phyloP scores from a whole-genome alignment of 2,797 vertebrate species.

The Natrix natrix region DNA sequence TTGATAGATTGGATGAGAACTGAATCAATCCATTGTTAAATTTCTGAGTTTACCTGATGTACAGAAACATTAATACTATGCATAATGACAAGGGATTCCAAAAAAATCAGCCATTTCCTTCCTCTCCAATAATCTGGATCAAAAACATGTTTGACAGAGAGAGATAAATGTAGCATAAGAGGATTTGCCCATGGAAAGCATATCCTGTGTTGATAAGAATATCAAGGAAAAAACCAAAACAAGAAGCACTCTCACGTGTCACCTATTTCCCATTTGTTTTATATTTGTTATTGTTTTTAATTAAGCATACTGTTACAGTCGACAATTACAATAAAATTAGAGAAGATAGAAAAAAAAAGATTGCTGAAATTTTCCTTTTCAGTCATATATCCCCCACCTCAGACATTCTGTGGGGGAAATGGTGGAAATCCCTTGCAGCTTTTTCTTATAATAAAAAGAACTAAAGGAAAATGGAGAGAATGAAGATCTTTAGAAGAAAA shows the following conservation, averaged over 20 bases:
- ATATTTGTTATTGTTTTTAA: background rate
- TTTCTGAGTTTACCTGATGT: background rate
- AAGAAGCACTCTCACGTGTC: background rate
- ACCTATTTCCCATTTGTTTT: background rate
- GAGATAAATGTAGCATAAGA: background rate
- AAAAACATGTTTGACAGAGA: constrained; percentile 6
- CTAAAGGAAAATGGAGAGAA: background rate
- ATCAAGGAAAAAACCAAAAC: background rate
- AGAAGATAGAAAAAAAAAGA: background rate
- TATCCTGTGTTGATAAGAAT: background rate
- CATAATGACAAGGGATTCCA: constrained; percentile 28
- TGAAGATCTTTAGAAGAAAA: background rate
- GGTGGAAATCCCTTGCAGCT: background rate
- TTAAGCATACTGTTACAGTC: background rate
- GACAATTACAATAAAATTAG: background rate
- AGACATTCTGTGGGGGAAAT: background rate
- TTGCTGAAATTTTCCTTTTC: background rate
- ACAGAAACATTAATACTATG: constrained; percentile 26
- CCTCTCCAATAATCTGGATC: constrained; percentile 54
- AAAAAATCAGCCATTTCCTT: constrained; percentile 64
- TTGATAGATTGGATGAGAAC: constrained; percentile 23
- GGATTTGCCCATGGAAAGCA: background rate
- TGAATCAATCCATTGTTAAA: constrained; percentile 41
- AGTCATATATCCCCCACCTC: background rate
- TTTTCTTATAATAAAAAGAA: background rate